phyloP scores from a whole-genome alignment of 2,113 vertebrate genomes.

The Columba livia region DNA sequence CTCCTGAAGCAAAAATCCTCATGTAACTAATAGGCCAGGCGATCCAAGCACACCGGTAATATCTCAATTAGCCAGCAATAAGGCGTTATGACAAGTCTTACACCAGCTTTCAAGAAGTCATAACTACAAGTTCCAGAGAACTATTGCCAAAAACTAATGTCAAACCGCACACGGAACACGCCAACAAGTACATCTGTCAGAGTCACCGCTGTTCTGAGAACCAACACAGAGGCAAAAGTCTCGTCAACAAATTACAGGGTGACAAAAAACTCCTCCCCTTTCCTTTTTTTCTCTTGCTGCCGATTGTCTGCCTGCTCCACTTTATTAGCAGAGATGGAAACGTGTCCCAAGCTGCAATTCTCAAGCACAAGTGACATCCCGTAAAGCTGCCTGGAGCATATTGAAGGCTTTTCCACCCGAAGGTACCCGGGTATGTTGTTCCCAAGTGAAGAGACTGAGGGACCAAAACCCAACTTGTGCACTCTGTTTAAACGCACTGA shows the following conservation, averaged over 20 bases:
- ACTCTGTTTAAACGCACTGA: background rate
- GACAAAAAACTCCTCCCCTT: background rate
- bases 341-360: background rate
- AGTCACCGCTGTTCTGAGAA: background rate
- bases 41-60: accelerated
- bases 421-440: accelerated
- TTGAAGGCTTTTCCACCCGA: background rate
- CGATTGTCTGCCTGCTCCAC: background rate
- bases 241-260: background rate
- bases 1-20: background rate
- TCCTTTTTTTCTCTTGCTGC: background rate
- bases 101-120: background rate
- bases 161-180: accelerated
- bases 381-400: background rate
- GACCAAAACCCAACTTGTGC: background rate
- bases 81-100: background rate
- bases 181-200: too few species aligned
- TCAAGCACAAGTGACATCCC: too few species aligned
- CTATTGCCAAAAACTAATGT: accelerated
- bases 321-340: background rate
- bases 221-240: background rate
- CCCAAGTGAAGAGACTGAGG: background rate
- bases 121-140: background rate
- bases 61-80: too few species aligned
- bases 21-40: background rate